Conservation (phyloP, 2,797 vertebrate genomes). For the Ctenosaura bakeri region DNA sequence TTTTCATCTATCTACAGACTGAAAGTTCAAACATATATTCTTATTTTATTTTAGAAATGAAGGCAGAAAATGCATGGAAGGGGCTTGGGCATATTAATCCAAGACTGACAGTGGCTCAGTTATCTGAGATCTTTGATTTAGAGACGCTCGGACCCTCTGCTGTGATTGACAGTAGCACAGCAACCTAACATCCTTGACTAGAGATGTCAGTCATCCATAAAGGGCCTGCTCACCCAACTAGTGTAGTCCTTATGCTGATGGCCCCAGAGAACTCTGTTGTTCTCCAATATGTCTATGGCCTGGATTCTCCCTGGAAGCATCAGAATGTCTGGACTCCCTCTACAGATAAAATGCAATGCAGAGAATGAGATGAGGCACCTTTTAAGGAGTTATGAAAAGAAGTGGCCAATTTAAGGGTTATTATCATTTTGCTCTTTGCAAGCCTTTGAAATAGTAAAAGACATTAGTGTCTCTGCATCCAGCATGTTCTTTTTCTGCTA, state of each 20-base stretch:
- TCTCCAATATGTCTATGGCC: background rate
- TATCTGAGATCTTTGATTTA: no score
- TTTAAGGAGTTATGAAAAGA: conserved; percentile 23
- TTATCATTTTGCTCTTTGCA: conserved; percentile 29
- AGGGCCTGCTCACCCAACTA: background rate
- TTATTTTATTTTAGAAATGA: no score
- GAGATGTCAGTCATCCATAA: background rate
- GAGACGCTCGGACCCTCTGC: background rate
- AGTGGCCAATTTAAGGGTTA: conserved; percentile 33
- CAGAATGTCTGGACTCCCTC: background rate
- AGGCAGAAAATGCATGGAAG: background rate
- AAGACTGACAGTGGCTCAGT: no score
- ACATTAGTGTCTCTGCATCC: conserved; percentile 27
- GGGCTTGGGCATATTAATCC: background rate
- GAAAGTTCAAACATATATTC: no score
- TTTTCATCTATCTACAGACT: background rate
- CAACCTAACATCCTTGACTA: background rate
- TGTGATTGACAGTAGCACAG: background rate
- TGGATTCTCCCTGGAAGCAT: background rate
- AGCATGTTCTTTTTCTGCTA: conserved; percentile 27
- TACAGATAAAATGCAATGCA: background rate
- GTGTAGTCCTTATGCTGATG: background rate
- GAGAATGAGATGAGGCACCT: conserved; percentile 33
- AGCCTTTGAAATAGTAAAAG: background rate
- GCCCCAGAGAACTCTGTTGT: background rate